Evolutionary conservation across 2,113 vertebrate species (phyloP), one percentile per base, ranked within the genome.

Genomic region (Oplegnathus fasciatus): DNA sequence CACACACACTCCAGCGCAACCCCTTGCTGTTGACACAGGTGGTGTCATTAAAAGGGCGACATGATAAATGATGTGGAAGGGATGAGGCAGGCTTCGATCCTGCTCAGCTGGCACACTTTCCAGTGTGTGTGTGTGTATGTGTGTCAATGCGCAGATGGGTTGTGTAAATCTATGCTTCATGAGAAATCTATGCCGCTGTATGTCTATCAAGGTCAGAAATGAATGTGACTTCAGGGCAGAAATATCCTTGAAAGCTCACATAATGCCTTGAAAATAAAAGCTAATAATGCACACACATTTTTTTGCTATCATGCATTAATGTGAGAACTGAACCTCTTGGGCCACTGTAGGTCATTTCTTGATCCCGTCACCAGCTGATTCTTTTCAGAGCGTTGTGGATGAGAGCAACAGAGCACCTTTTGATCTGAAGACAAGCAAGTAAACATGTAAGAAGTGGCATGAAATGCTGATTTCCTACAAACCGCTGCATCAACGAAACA

Each of bases 21-120:
- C 75, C 52, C 89, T 69, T 32, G 80, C 80, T 91, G 86, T 87
- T 90, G 90, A 92, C 88, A 87, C 92, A 93, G 92, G 90, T 91
- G 92, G 86, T 69, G 88, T 86, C 92, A 89, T 88, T 90, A 90
- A 84, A 88, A 70, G 86, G 77, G 65, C 68, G 80, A 85, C 89
- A 78, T 91, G 90, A 91, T 84, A 80, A 90, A 90, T 68, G 86
- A 86, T 66, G 78, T 66, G 75, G 71, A 86, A 69, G 75, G 61
- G 80, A 73, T 32, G 75, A 80, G 83, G 75, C 68, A 50, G 55
- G 66, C 66, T 78, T 85, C 78, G n/a, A 75, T 84, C 70, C 62
- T 50, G 82, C 88, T 88, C 89, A 75, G 79, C 77, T 88, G 91
- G 87, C 85, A 89, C 88, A 74, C 73, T 48, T 40, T 62, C 65